phyloP scores from a whole-genome alignment of 2,113 vertebrate species.

The Rhinoderma darwinii region DNA sequence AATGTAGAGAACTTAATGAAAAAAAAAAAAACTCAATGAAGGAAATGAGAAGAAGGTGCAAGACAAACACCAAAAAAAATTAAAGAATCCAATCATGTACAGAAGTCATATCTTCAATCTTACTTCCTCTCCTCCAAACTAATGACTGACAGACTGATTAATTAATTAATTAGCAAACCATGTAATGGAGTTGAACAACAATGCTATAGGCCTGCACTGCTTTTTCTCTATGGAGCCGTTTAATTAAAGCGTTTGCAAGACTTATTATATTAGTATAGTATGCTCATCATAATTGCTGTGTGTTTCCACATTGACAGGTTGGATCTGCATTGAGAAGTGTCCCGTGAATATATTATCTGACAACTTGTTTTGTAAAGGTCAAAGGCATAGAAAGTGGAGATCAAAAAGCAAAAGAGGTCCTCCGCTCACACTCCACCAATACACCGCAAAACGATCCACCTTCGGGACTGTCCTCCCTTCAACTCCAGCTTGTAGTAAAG shows the following conservation, averaged over 20 bases:
- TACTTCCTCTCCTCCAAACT: conserved; percentile 32
- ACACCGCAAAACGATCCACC: too few relatives aligned
- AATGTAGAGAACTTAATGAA: conserved; percentile 72
- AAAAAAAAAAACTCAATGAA: conserved; percentile 56
- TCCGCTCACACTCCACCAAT: too few relatives aligned
- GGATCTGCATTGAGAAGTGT: neutral
- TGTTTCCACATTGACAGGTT: conserved; percentile 26
- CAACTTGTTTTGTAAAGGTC: neutral
- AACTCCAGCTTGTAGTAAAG: too few relatives aligned
- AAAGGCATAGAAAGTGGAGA: neutral
- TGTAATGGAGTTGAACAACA: conserved; percentile 17
- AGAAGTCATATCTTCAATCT: conserved; percentile 35
- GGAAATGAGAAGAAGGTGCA: conserved; percentile 43
- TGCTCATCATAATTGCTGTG: conserved; percentile 29
- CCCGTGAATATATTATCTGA: neutral
- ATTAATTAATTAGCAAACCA: conserved; percentile 20
- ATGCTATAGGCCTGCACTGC: neutral
- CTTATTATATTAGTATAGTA: conserved; percentile 51
- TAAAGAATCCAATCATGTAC: conserved; percentile 38
- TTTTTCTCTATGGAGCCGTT: conserved; percentile 23
- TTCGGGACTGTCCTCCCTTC: too few relatives aligned
- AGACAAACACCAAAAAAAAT: conserved; percentile 56
- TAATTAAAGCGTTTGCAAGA: conserved; percentile 56
- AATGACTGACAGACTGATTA: conserved; percentile 41
- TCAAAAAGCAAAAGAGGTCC: too few relatives aligned